Percentiles rank a stretch among this genome's conserved stretches.
Evolutionary conservation across 1,140 invertebrate species (phyloP).

Genomic region (Aphaenogaster rudis): DNA sequence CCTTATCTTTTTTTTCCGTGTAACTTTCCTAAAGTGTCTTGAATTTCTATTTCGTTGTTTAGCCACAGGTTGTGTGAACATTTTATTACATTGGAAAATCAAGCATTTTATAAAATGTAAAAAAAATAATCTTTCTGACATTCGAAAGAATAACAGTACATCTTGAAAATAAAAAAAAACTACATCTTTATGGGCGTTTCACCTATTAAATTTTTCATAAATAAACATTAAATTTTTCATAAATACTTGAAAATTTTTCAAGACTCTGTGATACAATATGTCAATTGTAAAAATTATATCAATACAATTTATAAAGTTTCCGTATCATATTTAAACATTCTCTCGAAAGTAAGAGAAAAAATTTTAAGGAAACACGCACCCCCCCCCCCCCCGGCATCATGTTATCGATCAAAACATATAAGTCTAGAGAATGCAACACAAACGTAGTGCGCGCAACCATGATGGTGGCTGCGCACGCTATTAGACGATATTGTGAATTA

Average conservation of each 20-base stretch:
- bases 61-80: no score
- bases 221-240: conserved; percentile 10
- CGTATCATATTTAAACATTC: not conserved
- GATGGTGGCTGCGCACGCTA: conserved; percentile 50
- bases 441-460: not conserved
- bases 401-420: conserved; percentile 58
- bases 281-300: not conserved
- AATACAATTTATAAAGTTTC: not conserved
- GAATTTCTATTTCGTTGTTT: conserved; percentile 4
- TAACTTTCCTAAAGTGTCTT: not conserved
- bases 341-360: not conserved
- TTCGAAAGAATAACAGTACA: not conserved
- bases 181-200: not conserved
- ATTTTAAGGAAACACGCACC: conserved; percentile 27
- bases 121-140: not conserved
- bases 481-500: conserved; percentile 62
- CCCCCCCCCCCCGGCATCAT: no score
- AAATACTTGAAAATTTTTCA: not conserved
- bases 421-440: conserved; percentile 23
- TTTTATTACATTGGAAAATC: not conserved
- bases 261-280: not conserved
- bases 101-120: not conserved
- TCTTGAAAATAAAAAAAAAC: not conserved
- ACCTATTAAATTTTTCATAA: conserved; percentile 2
- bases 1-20: no score